Evolutionary conservation across 2,888 invertebrate genomes (phyloP).

Genomic region (Coenonympha arcania): DNA sequence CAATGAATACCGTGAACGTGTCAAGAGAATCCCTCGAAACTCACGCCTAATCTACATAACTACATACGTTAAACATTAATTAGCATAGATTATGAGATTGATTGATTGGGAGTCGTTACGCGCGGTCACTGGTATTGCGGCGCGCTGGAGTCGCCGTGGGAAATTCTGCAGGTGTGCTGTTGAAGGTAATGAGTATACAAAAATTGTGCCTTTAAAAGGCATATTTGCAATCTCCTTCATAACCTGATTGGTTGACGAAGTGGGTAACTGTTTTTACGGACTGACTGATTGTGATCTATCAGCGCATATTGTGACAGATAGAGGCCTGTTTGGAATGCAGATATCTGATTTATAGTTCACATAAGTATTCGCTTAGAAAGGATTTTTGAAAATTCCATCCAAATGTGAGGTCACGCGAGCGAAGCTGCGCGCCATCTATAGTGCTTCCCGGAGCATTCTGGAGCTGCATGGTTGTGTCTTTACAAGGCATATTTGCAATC

Average conservation of each 20-base stretch:
- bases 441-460: no score
- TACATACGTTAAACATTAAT: conserved; percentile 21
- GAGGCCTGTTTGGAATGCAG: no score
- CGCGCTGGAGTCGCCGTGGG: conserved; percentile 42
- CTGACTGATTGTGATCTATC: no score
- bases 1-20: conserved; percentile 12
- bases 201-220: conserved; percentile 10
- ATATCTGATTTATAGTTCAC: no score
- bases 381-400: no score
- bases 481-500: conserved; percentile 12
- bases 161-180: conserved; percentile 52
- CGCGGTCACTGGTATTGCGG: conserved; percentile 18
- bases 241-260: not conserved
- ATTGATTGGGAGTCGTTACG: conserved; percentile 23
- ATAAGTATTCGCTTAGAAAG: no score
- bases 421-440: no score
- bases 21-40: conserved; percentile 21
- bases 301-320: no score
- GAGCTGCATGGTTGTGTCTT: no score
- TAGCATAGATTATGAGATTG: conserved; percentile 26
- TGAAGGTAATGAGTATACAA: conserved; percentile 3
- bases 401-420: no score
- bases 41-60: conserved; percentile 15
- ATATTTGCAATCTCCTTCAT: conserved; percentile 12
- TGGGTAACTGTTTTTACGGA: no score